Percentiles rank a stretch among this genome's conserved stretches.
phyloP scores from a whole-genome alignment of 2,888 invertebrate species.

The Chaitophorus viminalis region DNA sequence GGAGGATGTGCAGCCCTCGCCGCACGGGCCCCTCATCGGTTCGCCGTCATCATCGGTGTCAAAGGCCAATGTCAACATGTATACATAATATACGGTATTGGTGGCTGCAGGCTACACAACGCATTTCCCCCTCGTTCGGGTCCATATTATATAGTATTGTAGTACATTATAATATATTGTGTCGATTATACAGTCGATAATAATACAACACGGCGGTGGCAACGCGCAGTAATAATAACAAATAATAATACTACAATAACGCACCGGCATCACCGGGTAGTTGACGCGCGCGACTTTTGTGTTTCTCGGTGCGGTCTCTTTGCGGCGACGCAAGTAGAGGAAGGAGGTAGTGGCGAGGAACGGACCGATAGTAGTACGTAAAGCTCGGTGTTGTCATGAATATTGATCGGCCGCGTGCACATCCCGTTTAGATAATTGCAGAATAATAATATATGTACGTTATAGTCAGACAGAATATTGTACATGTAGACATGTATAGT shows the following conservation, averaged over 20 bases:
- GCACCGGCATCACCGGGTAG: not conserved
- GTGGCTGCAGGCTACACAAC: not conserved
- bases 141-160: not conserved
- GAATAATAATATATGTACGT: not conserved
- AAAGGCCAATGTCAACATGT: conserved; percentile 50
- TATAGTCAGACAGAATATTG: not conserved
- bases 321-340: not conserved
- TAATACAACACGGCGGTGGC: not conserved
- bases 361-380: not conserved
- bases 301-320: not conserved
- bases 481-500: not conserved
- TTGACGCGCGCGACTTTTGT: not conserved
- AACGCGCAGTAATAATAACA: not conserved
- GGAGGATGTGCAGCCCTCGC: conserved; percentile 38
- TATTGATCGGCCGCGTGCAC: conserved; percentile 17
- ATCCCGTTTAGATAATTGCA: not conserved
- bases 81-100: not conserved
- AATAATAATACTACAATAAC: not conserved
- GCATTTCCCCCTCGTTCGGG: conserved; percentile 21
- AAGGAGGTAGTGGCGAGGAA: not conserved
- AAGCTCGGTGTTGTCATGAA: conserved; percentile 20
- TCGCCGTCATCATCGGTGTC: conserved; percentile 24
- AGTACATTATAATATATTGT: too few relatives aligned
- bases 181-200: not conserved
- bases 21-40: conserved; percentile 27